Conservation (phyloP, 2,888 invertebrate genomes). For the Thymelicus acteon region DNA sequence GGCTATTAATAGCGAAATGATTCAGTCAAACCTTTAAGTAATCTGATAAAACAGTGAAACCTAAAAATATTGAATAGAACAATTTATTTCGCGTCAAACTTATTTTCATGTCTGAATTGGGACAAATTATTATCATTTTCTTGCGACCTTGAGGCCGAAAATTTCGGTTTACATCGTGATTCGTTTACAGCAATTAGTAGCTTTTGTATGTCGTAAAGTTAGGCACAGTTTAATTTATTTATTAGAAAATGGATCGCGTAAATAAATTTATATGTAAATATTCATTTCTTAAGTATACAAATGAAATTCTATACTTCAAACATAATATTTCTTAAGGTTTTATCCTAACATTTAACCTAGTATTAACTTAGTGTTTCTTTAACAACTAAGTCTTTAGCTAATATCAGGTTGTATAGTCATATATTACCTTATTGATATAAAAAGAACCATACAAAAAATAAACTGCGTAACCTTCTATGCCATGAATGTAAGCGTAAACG, state of each 20-base stretch:
- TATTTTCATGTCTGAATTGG: constrained; percentile 1
- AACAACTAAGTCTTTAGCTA: no score
- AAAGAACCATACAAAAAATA: no score
- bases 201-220: neutral
- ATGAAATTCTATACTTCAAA: no score
- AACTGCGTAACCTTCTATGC: no score
- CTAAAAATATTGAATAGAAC: neutral
- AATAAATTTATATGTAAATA: neutral
- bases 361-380: no score
- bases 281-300: no score
- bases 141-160: neutral
- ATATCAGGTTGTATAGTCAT: no score
- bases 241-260: neutral
- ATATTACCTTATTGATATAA: no score
- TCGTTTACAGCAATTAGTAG: neutral
- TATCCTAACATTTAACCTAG: no score
- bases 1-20: constrained; percentile 10
- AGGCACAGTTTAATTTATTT: neutral
- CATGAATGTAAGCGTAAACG: no score
- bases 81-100: constrained; percentile 7
- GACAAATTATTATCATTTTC: constrained; percentile 6
- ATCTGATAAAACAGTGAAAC: neutral
- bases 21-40: constrained; percentile 1
- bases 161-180: neutral
- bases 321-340: no score